These are phyloP conservation scores for Momotus momota DNA, from an alignment of 2,797 vertebrate genomes.

Conservation along the genomic window DNA sequence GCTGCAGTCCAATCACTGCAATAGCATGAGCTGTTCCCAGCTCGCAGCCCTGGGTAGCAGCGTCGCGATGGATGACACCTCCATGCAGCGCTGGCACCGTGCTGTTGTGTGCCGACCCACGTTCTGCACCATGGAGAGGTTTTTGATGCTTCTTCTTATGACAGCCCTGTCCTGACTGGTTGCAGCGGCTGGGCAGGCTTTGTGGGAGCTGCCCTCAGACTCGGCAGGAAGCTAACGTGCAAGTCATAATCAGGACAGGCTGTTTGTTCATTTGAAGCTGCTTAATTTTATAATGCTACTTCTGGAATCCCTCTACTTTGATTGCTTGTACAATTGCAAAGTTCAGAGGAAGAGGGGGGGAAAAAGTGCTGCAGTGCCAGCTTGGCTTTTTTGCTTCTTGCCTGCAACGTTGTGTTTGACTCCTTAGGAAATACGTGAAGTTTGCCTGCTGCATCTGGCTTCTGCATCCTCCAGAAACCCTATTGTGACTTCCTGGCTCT, in stretches of 20 bases:
- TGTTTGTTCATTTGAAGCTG: neutral
- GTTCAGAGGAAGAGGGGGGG: neutral
- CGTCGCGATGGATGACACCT: neutral
- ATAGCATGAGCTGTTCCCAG: neutral
- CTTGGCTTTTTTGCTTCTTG: neutral
- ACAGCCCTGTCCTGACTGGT: neutral
- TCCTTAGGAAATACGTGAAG: neutral
- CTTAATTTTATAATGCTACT: neutral
- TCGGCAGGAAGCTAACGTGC: accelerated
- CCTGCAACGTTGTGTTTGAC: neutral
- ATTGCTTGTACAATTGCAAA: neutral
- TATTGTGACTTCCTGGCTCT: neutral
- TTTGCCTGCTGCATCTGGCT: neutral
- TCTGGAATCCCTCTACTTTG: neutral
- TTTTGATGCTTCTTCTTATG: neutral
- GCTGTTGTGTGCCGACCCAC: neutral
- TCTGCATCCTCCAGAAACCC: neutral
- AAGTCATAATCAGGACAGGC: neutral
- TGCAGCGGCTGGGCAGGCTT: neutral
- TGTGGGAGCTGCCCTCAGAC: neutral
- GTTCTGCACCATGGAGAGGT: neutral
- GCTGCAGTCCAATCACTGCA: constrained; percentile 5
- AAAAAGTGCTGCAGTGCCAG: neutral
- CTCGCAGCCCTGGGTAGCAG: neutral
- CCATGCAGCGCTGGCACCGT: neutral